Base-by-base conservation (phyloP, 2,888 invertebrate species). In the Tiliacea aurago region DNA sequence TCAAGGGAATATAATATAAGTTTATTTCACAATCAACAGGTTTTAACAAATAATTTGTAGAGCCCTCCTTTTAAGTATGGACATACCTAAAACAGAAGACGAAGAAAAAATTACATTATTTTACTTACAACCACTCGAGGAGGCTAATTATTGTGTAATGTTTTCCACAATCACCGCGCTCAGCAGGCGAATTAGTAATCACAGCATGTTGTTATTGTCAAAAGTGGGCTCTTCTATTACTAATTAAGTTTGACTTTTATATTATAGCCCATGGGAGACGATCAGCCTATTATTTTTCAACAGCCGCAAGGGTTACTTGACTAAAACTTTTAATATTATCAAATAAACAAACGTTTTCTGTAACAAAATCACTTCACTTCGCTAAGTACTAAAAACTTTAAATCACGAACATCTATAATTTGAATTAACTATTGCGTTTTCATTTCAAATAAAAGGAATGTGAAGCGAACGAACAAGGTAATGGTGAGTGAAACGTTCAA, bases 401-500 rank as follows among this genome's bases (percentile, higher is more conserved):
- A 75, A 41, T 41, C 67, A 58, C 51, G 28, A 68, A 47, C 49
- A 65, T 55, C 13, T 37, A 4, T 13, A 63, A 70, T 55, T 5
- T 47, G 4, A 62, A 49, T 51, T 53, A 51, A 70, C 55, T 51
- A 76, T 64, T 80, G 72, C 78, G 62, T 65, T 76, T 75, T 77
- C 28, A 58, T 69, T 63, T 51, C 18, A 55, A 68, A 65, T 55
- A 73, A 70, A 76, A 59, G 5, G 20, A 70, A 63, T 69, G 49
- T 64, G 33, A 56, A 28, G 37, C 15, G 45, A 64, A 76, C 67
- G 80, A 84, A 84, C 77, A 71, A 71, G 51, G 82, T 55, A 82
- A 85, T 85, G 80, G 76, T 80, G 70, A 78, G 63, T 77, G 65
- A 83, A 84, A 80, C 70, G 67, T 70, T 59, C 63, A 71, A 81